Evolutionary conservation across 2,113 vertebrate genomes (phyloP), one percentile per base, ranked within the genome.

Genomic region (Tragelaphus buxtoni): DNA sequence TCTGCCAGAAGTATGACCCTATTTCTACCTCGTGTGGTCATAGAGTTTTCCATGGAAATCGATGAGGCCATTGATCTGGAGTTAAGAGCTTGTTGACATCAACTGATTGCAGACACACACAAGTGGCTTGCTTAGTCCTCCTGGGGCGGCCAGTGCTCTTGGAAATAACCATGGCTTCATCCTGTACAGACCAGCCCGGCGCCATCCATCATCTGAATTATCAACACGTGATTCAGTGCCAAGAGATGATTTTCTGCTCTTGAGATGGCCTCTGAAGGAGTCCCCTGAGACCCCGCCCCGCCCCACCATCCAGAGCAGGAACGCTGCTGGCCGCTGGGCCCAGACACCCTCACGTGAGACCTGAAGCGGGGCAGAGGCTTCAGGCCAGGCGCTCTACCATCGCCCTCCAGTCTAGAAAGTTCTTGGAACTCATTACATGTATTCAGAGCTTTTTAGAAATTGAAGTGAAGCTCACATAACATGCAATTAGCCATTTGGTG

Each of bases 41-140:
- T 7, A 20, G 39, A 35, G 72, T 35, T 28, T 42, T 20, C 74
- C 5, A 0, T 56, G 88, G 35, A 86, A 18, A 18, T 18, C 7
- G 49, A 26, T 1, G 16, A 74, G 90, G 56, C 51, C 49, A 0
- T 17, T 3, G 58, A n/a, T 17, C 6, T 11, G 55, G 7, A 2
- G 24, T 8, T 20, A 26, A 35, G 53, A n/a, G 28, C 1, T 0
- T 7, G 42, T 69, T 13, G 7, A 4, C 10, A 4, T 18, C 3
- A 4, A 3, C 2, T 0, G 12, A 42, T 10, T 0, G 2, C 17
- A 9, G 65, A 17, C 13, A 2, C 3, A 4, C 32, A 4, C 4
- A 3, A 3, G 1, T 8, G 45, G 55, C 83, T 4, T 0, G 12
- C 45, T 26, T 55, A 32, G 1, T n/a, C 65, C 82, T n/a, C 1